A percentile compares a stretch with the other conserved stretches of the same genome.
phyloP scores from a whole-genome alignment of 1,140 invertebrate genomes.

The Diorhabda sublineata region DNA sequence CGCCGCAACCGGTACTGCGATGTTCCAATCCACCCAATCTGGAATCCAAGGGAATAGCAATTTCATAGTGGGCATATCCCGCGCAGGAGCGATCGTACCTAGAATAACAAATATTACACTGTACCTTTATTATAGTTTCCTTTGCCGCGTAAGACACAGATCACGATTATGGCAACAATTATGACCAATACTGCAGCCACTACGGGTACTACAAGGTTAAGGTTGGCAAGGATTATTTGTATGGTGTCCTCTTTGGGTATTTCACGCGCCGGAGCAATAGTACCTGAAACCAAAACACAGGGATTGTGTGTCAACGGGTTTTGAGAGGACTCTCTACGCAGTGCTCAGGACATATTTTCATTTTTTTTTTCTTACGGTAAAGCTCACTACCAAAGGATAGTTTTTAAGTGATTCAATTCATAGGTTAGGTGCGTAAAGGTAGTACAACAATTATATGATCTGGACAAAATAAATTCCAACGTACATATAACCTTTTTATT shows the following conservation, averaged over 20 bases:
- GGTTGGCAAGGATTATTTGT: slow-evolving; percentile 78
- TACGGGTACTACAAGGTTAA: slow-evolving; percentile 92
- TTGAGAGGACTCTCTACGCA: slow-evolving; percentile 7
- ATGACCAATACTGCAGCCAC: slow-evolving; percentile 86
- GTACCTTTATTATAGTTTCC: slow-evolving; percentile 79
- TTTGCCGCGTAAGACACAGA: slow-evolving; percentile 81
- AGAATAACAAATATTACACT: slow-evolving; percentile 40
- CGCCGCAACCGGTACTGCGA: slow-evolving; percentile 77
- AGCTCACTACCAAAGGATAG: background rate
- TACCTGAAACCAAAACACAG: slow-evolving; percentile 72
- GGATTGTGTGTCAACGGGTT: slow-evolving; percentile 24
- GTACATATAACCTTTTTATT: too few relatives aligned
- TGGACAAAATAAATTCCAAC: too few relatives aligned
- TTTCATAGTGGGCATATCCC: slow-evolving; percentile 56
- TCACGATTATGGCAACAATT: slow-evolving; percentile 85
- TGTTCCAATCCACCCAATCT: slow-evolving; percentile 80
- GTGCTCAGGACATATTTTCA: slow-evolving; percentile 8
- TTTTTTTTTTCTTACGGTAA: background rate
- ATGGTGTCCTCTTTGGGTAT: slow-evolving; percentile 77
- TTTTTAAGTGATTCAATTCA: too few relatives aligned
- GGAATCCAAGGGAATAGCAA: slow-evolving; percentile 75
- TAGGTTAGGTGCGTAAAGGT: too few relatives aligned
- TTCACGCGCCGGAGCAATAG: slow-evolving; percentile 86
- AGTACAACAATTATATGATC: too few relatives aligned
- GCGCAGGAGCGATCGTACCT: slow-evolving; percentile 75